Base-by-base conservation (phyloP, 2,888 invertebrate genomes). In the Papilio elwesi region DNA sequence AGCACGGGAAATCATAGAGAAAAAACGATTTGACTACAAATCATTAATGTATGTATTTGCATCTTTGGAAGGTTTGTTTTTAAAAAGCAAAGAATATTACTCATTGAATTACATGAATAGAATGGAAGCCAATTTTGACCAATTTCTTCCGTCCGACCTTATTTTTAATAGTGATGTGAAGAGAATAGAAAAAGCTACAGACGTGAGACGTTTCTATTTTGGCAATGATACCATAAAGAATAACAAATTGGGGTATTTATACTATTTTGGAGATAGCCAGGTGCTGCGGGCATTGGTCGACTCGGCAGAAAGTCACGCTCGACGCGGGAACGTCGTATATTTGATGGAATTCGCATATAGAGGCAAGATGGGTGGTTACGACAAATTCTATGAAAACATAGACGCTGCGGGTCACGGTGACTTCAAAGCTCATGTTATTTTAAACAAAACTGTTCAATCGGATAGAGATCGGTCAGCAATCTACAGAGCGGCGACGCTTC, bases 321-420 rank as follows among this genome's bases (percentile, higher is more conserved):
- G 70, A 38, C 66, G 73, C 6, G 72, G 73, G 1, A 81, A 80
- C 68, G 53, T 65, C 6, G 82, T 83, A 1, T 84, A 80, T 75
- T 65, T 85, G 8, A 80, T 85, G 81, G 83, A 85, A 66, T 85
- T 84, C 71, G 81, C 80, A 1, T 81, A 83, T 66, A 82, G 79
- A 76, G 82, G 84, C 0, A 70, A 76, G 6, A 65, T 84, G 74
- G 83, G 82, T 6, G 71, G 71, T 36, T 73, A 66, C 16, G 82
- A 83, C 0, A 47, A 75, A 3, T 78, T 78, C 67, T 83, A 75
- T 52, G 77, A 81, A 4, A 47, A 76, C 48, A 36, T 83, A 0
- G 67, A 74, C 13, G 15, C 71, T 9, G 82, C 85, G 9, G 83
- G 83, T 0, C 85, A 85, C 59, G 83, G 83, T 0, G 83, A 83